These are phyloP conservation scores for Cataglyphis altisquamis DNA, from an alignment of 2,888 invertebrate species.

Conservation along the genomic window DNA sequence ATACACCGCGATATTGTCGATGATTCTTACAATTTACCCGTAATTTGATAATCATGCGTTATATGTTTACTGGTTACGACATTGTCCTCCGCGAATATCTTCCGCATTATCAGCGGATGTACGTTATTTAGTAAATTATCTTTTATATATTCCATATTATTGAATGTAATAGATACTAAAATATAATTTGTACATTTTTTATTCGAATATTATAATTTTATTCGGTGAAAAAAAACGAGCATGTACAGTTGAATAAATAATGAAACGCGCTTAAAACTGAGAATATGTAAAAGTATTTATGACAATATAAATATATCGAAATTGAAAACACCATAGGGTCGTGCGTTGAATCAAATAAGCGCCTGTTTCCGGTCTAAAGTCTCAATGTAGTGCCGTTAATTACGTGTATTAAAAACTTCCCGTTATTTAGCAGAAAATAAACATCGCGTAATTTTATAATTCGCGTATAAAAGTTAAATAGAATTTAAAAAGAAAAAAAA, in stretches of 20 bases:
- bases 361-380: constrained; percentile 33
- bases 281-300: not conserved
- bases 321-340: constrained; percentile 32
- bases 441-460: constrained; percentile 8
- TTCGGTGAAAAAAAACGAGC: not conserved
- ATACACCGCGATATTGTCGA: constrained; percentile 20
- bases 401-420: constrained; percentile 37
- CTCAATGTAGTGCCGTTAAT: constrained; percentile 36
- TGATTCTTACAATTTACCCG: constrained; percentile 24
- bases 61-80: constrained; percentile 33
- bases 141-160: not conserved
- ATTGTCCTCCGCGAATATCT: not conserved
- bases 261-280: not conserved
- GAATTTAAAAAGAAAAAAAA: not conserved
- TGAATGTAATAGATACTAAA: not conserved
- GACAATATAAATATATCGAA: constrained; percentile 7
- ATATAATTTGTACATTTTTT: not conserved
- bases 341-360: constrained; percentile 27
- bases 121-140: constrained; percentile 1
- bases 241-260: not conserved
- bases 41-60: constrained; percentile 36
- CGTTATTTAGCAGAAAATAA: constrained; percentile 46
- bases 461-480: not conserved
- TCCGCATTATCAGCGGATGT: constrained; percentile 16
- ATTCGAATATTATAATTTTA: not conserved